Evolutionary conservation across 2,888 invertebrate species (phyloP).

Genomic region (Crematogaster levior): DNA sequence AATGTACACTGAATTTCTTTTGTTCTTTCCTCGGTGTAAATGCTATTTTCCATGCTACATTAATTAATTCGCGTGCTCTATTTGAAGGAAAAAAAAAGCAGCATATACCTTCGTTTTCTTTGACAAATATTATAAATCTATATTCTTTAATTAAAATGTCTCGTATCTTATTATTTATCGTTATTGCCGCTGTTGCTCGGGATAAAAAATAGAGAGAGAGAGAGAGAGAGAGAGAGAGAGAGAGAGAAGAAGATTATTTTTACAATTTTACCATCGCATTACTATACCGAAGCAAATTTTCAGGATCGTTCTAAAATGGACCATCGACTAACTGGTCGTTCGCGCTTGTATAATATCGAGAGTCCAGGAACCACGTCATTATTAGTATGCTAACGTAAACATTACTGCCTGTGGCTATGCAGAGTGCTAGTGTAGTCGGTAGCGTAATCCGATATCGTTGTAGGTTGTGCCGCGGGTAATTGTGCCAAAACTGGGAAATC

Average conservation of each 20-base stretch:
- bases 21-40: not conserved
- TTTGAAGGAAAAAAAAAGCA: not conserved
- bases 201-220: too few species aligned
- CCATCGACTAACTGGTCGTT: conserved; percentile 38
- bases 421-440: conserved; percentile 37
- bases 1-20: not conserved
- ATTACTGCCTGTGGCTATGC: conserved; percentile 50
- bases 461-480: conserved; percentile 41
- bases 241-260: not conserved
- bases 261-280: conserved; percentile 19
- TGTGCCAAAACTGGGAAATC: conserved; percentile 44
- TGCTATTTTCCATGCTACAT: not conserved
- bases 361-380: conserved; percentile 52
- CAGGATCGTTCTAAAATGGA: conserved; percentile 29
- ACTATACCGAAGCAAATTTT: conserved; percentile 20
- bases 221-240: not conserved
- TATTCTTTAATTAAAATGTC: not conserved
- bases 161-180: not conserved
- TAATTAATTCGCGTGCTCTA: not conserved
- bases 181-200: not conserved
- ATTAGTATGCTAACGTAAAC: conserved; percentile 56
- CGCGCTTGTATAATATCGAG: conserved; percentile 46
- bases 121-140: conserved; percentile 1
- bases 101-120: not conserved
- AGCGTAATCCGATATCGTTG: conserved; percentile 50